These are phyloP conservation scores for Dione vanillae DNA, from an alignment of 2,888 invertebrate genomes.

Conservation along the genomic window DNA sequence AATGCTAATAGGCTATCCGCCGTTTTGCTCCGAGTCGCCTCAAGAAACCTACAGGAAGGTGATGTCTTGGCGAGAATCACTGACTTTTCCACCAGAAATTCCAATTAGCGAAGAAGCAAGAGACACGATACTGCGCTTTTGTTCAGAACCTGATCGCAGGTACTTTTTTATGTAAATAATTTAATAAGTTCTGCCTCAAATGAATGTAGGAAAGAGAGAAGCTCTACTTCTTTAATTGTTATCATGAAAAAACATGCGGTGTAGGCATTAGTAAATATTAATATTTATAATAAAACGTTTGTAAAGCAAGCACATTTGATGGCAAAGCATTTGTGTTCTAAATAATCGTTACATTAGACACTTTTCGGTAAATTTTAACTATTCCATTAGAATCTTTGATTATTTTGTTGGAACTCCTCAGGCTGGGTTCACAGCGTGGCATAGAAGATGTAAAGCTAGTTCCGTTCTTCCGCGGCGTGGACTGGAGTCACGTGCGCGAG, in stretches of 20 bases:
- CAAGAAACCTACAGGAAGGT: slow-evolving; percentile 97
- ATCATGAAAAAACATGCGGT: too few species aligned
- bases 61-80: slow-evolving; percentile 99
- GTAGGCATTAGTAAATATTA: too few species aligned
- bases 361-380: too few species aligned
- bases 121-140: slow-evolving; percentile 97
- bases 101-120: slow-evolving; percentile 99
- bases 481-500: slow-evolving; percentile 99
- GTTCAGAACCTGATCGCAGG: slow-evolving; percentile 97
- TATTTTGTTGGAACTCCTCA: too few species aligned
- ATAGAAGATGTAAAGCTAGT: slow-evolving; percentile 97
- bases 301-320: too few species aligned
- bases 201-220: too few species aligned
- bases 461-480: slow-evolving; percentile 97
- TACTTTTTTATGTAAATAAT: slow-evolving; percentile 56
- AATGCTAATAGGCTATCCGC: slow-evolving; percentile 99
- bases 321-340: too few species aligned
- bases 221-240: too few species aligned
- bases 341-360: too few species aligned
- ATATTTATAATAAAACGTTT: too few species aligned
- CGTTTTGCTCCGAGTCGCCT: slow-evolving; percentile 99
- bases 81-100: slow-evolving; percentile 99
- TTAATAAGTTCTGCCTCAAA: too few species aligned
- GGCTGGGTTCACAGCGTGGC: slow-evolving; percentile 93
- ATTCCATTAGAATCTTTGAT: too few species aligned